These are phyloP conservation scores for Thysanoteuthis rhombus DNA, from an alignment of 2,888 invertebrate species.

Conservation along the genomic window DNA sequence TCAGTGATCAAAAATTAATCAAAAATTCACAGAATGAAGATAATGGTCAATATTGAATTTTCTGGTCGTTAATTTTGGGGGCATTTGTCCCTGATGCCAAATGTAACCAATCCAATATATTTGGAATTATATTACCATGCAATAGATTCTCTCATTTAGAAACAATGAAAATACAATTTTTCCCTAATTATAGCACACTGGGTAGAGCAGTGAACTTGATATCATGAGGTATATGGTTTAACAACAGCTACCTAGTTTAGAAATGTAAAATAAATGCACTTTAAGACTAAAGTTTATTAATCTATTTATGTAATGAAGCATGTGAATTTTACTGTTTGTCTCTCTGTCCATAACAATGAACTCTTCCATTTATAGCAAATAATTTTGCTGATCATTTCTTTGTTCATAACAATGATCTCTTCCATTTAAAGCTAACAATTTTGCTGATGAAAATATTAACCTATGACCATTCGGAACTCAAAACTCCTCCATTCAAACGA, in stretches of 20 bases:
- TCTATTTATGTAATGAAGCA: too few relatives aligned
- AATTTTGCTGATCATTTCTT: too few relatives aligned
- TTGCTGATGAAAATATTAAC: too few relatives aligned
- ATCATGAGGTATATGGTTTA: background rate
- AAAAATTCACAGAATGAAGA: background rate
- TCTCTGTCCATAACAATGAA: too few relatives aligned
- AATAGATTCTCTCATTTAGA: background rate
- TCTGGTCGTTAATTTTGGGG: background rate
- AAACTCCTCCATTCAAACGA: too few relatives aligned
- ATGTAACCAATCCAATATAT: background rate
- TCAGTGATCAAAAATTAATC: background rate
- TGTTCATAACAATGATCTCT: too few relatives aligned
- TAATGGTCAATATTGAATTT: constrained; percentile 12
- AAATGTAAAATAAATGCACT: too few relatives aligned
- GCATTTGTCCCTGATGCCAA: background rate
- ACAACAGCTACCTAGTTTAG: background rate
- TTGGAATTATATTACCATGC: background rate
- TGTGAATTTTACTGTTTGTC: too few relatives aligned
- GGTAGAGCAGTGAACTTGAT: background rate
- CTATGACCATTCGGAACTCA: too few relatives aligned
- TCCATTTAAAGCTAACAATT: too few relatives aligned
- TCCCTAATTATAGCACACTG: background rate
- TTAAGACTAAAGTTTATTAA: too few relatives aligned
- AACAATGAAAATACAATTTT: background rate
- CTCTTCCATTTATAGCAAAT: too few relatives aligned